Evolutionary conservation across 2,113 vertebrate species (phyloP).

Genomic region (Oncorhynchus nerka): DNA sequence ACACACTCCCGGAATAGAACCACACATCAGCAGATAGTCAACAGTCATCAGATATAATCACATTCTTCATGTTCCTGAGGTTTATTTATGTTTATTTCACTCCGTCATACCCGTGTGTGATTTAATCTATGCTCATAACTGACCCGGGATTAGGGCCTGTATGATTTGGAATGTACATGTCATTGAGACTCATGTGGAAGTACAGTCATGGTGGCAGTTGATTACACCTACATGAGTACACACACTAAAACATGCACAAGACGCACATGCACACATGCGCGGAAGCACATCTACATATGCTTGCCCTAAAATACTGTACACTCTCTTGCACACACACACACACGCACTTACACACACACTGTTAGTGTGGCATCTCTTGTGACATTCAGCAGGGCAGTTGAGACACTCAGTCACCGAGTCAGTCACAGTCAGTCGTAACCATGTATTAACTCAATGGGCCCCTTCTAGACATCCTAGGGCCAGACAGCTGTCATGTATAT

Average conservation of each 20-base stretch:
- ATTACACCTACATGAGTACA: too few relatives aligned
- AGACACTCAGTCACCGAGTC: background rate
- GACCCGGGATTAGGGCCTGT: constrained; percentile 1
- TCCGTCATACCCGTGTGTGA: constrained; percentile 3
- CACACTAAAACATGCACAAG: background rate
- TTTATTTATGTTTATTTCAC: constrained; percentile 33
- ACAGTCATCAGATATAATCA: background rate
- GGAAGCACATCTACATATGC: too few relatives aligned
- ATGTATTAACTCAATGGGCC: constrained; percentile 61
- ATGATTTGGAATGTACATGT: constrained; percentile 46
- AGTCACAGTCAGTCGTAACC: constrained; percentile 46
- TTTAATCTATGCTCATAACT: constrained; percentile 40
- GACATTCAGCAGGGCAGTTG: constrained; percentile 66
- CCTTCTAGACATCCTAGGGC: constrained; percentile 42
- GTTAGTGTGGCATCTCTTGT: constrained; percentile 26
- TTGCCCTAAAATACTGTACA: too few relatives aligned
- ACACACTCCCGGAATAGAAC: constrained; percentile 8
- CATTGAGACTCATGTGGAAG: constrained; percentile 8
- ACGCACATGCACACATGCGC: too few relatives aligned
- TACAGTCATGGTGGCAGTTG: too few relatives aligned
- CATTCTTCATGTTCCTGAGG: background rate
- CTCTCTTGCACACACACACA: too few relatives aligned
- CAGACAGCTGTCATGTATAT: constrained; percentile 47
- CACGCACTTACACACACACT: too few relatives aligned
- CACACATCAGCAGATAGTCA: constrained; percentile 4